phyloP scores from a whole-genome alignment of 2,797 vertebrate species.

The Anolis apletophallus region DNA sequence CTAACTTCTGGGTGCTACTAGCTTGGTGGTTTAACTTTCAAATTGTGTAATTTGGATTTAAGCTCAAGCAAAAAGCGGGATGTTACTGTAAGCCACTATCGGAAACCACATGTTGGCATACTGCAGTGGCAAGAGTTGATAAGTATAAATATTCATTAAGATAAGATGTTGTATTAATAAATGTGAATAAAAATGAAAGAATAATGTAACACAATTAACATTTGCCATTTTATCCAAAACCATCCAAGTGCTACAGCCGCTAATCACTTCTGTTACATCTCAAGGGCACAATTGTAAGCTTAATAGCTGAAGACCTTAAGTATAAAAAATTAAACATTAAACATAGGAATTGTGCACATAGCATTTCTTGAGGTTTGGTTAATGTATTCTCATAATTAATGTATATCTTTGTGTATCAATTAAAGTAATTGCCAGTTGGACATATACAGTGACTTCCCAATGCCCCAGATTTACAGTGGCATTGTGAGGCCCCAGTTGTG shows the following conservation, averaged over 20 bases:
- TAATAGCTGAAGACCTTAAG: background rate
- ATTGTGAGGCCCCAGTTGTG: too few species aligned
- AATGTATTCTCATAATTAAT: background rate
- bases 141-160: conserved; percentile 19
- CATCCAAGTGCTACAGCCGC: background rate
- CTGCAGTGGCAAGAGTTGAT: background rate
- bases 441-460: background rate
- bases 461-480: background rate
- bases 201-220: conserved; percentile 2
- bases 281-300: background rate
- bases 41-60: background rate
- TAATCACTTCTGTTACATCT: conserved; percentile 2
- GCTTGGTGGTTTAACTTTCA: background rate
- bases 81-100: background rate
- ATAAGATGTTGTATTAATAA: background rate
- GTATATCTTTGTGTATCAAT: background rate
- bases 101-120: background rate
- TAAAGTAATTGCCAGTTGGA: background rate
- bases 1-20: background rate
- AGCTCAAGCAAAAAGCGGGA: background rate
- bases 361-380: background rate
- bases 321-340: too few species aligned
- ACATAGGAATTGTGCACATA: background rate
- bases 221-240: background rate
- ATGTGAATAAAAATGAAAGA: conserved; percentile 4